Evolutionary conservation across 2,888 invertebrate genomes (phyloP), one percentile per base, ranked within the genome.

Genomic region (Cyclophora punctaria): DNA sequence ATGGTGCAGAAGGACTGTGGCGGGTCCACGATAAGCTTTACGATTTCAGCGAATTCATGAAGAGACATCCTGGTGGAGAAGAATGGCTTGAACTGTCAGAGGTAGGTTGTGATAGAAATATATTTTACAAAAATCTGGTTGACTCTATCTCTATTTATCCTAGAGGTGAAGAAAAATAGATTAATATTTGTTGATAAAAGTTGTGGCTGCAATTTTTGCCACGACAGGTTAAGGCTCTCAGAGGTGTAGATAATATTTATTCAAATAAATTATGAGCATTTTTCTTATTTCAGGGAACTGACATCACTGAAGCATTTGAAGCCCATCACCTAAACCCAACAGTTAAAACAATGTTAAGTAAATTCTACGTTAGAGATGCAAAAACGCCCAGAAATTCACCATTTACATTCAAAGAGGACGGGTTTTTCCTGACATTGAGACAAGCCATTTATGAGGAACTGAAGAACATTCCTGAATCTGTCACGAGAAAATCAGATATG

Each of bases 1-100:
- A 95, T 60, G 92, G 92, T 3, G 93, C 94, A 0, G 94, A 94
- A 72, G 92, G 91, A n/a, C 75, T 95, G 3, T 96, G 96, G 96
- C 89, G 96, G 59, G 90, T 96, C 33, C 89, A 93, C 60, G 90
- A 95, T 75, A 85, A 88, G 45, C 83, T 98, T 34, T 98, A 98
- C 76, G 96, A 98, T 80, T 90, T 99, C 34, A 92, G 92, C 0
- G 89, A 90, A 33, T 99, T 97, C 74, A 85, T 95, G 3, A 78
- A 91, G 3, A 89, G 84, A 45, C 98, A 98, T 89, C 98, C 98
- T 0, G 97, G 97, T 41, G 96, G 98, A 2, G 66, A 86, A 0
- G 93, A 93, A 69, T 96, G 95, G 95, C 68, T 96, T 48, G 80
- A 83, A 41, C 80, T 93, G 46, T 91, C 93, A 1, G 91, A 93